Evolutionary conservation across 2,888 invertebrate species (phyloP).

Genomic region (Cephus spinipes): DNA sequence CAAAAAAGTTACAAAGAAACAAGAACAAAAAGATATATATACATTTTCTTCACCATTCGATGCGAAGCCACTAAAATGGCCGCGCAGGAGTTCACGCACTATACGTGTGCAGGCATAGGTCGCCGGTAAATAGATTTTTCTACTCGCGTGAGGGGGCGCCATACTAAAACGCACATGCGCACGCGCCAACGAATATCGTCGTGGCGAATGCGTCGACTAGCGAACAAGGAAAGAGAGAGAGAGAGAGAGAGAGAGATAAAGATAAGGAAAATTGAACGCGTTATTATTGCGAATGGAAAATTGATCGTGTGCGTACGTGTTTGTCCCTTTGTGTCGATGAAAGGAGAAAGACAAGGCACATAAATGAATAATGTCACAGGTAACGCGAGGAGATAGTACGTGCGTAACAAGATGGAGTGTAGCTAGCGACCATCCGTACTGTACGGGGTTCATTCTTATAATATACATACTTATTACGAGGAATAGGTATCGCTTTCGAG

Average conservation of each 20-base stretch:
- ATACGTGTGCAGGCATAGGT: not conserved
- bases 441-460: not conserved
- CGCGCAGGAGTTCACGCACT: not conserved
- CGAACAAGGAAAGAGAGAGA: not conserved
- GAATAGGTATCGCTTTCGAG: not conserved
- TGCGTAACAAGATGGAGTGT: not conserved
- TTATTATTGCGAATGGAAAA: not conserved
- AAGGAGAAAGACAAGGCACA: not conserved
- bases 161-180: not conserved
- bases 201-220: not conserved
- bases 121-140: not conserved
- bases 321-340: not conserved
- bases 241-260: not conserved
- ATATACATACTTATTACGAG: not conserved
- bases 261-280: not conserved
- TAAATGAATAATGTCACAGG: not conserved
- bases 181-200: not conserved
- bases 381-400: not conserved
- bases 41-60: not conserved
- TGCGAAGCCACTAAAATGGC: not conserved
- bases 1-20: not conserved
- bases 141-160: not conserved
- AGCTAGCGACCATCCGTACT: not conserved
- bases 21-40: not conserved
- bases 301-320: not conserved